Conservation (phyloP, 2,113 vertebrate genomes). For the Mystacornis crossleyi region DNA sequence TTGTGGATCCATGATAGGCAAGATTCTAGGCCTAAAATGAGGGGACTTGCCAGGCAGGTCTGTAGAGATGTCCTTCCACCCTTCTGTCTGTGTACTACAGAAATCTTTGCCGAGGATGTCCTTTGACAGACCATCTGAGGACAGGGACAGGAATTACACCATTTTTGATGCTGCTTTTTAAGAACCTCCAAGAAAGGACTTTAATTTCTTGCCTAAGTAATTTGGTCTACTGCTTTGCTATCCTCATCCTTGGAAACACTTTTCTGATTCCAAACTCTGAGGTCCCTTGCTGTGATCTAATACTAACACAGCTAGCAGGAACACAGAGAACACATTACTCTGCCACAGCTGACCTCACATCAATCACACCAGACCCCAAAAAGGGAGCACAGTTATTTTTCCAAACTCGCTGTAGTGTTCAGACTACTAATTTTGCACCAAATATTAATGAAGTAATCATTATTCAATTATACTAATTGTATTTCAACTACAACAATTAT, state of each 20-base stretch:
- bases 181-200: background rate
- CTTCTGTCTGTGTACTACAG: background rate
- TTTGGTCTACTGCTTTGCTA: background rate
- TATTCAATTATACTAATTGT: background rate
- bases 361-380: background rate
- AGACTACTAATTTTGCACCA: background rate
- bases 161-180: background rate
- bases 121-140: background rate
- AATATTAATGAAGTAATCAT: background rate
- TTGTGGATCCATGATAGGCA: background rate
- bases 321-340: background rate
- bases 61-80: background rate
- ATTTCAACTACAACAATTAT: background rate
- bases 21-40: background rate
- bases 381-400: background rate
- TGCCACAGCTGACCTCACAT: background rate
- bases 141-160: background rate
- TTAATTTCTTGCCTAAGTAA: background rate
- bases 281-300: background rate
- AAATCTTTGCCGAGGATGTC: background rate
- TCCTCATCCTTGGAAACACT: background rate
- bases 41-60: background rate
- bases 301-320: background rate
- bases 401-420: background rate
- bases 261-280: background rate